phyloP scores from a whole-genome alignment of 2,797 vertebrate genomes.

The Manis javanica region DNA sequence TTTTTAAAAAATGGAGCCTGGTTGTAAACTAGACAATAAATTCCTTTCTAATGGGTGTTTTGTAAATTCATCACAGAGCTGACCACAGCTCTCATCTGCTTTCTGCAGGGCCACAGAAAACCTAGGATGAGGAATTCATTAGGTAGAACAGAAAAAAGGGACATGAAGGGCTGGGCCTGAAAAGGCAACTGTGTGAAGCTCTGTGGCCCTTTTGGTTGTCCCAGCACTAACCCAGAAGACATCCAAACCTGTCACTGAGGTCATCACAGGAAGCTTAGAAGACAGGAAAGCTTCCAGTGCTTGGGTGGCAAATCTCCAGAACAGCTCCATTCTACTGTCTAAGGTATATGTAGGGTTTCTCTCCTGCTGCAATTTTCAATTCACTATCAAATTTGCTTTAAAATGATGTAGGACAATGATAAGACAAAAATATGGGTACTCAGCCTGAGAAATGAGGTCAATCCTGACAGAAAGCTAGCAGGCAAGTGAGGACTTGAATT shows the following conservation, averaged over 20 bases:
- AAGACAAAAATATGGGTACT: constrained; percentile 36
- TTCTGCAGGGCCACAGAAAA: background rate
- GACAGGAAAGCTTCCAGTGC: background rate
- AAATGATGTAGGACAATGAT: constrained; percentile 31
- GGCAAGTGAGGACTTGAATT: background rate
- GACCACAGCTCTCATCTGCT: background rate
- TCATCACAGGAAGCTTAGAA: background rate
- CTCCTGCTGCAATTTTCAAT: background rate
- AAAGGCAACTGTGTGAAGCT: background rate
- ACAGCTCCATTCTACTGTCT: background rate
- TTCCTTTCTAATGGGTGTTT: background rate
- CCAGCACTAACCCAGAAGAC: background rate
- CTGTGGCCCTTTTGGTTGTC: background rate
- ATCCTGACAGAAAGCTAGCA: background rate
- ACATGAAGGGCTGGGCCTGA: background rate
- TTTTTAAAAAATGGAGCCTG: background rate
- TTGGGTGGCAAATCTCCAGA: background rate
- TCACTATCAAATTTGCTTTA: background rate
- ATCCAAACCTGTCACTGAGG: background rate
- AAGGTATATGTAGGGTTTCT: background rate
- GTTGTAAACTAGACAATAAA: background rate
- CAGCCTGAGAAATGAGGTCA: constrained; percentile 70
- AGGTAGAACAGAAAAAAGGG: background rate
- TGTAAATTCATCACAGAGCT: background rate
- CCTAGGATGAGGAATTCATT: background rate